Evolutionary conservation across 2,797 vertebrate species (phyloP).

Genomic region (Schizothorax lantsangensis): DNA sequence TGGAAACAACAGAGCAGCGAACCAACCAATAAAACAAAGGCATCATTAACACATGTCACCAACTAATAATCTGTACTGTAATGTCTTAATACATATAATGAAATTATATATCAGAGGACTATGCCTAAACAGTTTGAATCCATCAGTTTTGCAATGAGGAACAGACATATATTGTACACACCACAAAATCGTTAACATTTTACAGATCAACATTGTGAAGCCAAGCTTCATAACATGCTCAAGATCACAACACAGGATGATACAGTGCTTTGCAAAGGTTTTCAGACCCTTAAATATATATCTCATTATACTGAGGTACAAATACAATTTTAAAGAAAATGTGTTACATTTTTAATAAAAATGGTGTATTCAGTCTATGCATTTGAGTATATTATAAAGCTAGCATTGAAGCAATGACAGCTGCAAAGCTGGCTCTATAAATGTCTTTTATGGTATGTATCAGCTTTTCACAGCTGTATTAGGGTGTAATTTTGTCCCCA

Average conservation of each 20-base stretch:
- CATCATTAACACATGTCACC: constrained; percentile 4
- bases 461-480: neutral
- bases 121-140: neutral
- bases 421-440: neutral
- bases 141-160: neutral
- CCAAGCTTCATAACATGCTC: constrained; percentile 26
- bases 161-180: neutral
- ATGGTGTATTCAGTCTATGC: neutral
- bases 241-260: constrained; percentile 25
- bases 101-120: neutral
- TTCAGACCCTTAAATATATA: neutral
- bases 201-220: constrained; percentile 17
- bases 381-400: neutral
- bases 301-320: neutral
- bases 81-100: neutral
- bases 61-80: constrained; percentile 6
- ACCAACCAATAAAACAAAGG: constrained; percentile 8
- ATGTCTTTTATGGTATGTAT: neutral
- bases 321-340: neutral
- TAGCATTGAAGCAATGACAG: neutral
- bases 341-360: neutral
- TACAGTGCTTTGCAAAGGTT: constrained; percentile 39
- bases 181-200: neutral
- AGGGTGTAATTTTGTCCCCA: neutral
- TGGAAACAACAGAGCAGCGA: constrained; percentile 46